A percentile compares a stretch with the other conserved stretches of the same genome.
These are phyloP conservation scores for Pristionchus pacificus DNA, from an alignment of 1,140 invertebrate species.

Conservation along the genomic window DNA sequence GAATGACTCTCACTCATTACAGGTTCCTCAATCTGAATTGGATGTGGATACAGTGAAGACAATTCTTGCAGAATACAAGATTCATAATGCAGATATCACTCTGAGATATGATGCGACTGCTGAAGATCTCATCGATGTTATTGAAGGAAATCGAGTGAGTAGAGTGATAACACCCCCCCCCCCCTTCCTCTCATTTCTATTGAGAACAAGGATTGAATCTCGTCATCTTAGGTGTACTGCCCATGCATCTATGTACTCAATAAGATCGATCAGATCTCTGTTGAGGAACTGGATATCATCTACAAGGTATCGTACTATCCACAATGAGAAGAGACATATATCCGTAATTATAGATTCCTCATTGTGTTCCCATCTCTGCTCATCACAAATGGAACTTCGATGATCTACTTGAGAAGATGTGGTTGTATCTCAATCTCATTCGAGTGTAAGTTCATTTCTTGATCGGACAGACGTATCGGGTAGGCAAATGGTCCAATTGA, in stretches of 20 bases:
- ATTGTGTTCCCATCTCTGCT: slow-evolving; percentile 97
- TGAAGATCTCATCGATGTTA: slow-evolving; percentile 96
- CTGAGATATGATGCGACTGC: slow-evolving; percentile 88
- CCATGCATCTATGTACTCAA: slow-evolving; percentile 98
- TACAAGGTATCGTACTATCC: slow-evolving; percentile 67
- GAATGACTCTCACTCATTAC: no score
- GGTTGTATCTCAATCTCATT: slow-evolving; percentile 90
- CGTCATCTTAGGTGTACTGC: slow-evolving; percentile 73
- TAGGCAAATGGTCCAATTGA: slow-evolving; percentile 7
- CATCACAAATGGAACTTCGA: slow-evolving; percentile 99
- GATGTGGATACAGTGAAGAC: slow-evolving; percentile 91
- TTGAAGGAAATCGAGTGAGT: slow-evolving; percentile 87
- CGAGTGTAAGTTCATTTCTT: slow-evolving; percentile 72
- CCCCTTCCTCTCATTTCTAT: slow-evolving; percentile 7
- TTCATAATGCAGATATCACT: slow-evolving; percentile 95
- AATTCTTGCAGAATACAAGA: slow-evolving; percentile 94
- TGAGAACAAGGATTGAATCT: slow-evolving; percentile 3
- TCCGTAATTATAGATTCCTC: slow-evolving; percentile 70
- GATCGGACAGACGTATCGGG: neutral
- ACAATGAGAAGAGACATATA: neutral
- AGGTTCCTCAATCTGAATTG: slow-evolving; percentile 86
- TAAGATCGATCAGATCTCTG: slow-evolving; percentile 80
- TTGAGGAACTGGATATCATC: slow-evolving; percentile 91
- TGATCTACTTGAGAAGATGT: slow-evolving; percentile 96
- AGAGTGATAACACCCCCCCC: no score